Evolutionary conservation across 1,140 invertebrate genomes (phyloP), one percentile per base, ranked within the genome.

Genomic region (Atopsyche davidsoni): DNA sequence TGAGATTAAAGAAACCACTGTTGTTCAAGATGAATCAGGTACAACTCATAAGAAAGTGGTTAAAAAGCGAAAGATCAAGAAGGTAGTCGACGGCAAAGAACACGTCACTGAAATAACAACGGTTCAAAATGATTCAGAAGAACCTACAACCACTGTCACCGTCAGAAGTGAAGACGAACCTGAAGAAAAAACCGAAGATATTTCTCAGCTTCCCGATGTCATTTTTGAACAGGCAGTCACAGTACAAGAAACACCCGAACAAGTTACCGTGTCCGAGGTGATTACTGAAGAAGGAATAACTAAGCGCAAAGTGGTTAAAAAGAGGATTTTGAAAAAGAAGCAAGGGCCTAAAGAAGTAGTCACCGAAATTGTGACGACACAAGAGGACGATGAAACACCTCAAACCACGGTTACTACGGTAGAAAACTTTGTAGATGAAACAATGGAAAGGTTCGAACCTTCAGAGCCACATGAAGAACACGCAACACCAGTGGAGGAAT

Each of bases 61-160:
- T 16, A 69, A 67, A 40, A 67, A 65, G 36, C 53, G 62, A 28
- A 57, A 63, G 3, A 64, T 65, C 19, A 67, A 65, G 44, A 67
- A 65, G 49, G 59, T 58, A 36, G 62, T 58, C 28, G 65, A 60
- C 44, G 53, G 55, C 14, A 47, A 60, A 24, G 21, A 48, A 24
- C 21, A 46, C 13, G 7, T 51, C 2, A 51, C 28, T 4, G 39
- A 67, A 46, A 60, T 67, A 57, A 62, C 64, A 22, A 63, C 67
- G 18, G 59, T 66, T 4, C 51, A 61, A 54, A 53, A 59, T 22
- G 44, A 53, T 0, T 40, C 19, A 2, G 42, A 59, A 47, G 48
- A 50, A 6, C 46, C 53, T n/a, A 38, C 42, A 4, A 56, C 45
- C 1, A 50, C 51, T 1, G 43, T 60, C 1, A 34, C 18, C 4